Base-by-base conservation (phyloP, 2,113 vertebrate species). In the Taurulus bubalis region DNA sequence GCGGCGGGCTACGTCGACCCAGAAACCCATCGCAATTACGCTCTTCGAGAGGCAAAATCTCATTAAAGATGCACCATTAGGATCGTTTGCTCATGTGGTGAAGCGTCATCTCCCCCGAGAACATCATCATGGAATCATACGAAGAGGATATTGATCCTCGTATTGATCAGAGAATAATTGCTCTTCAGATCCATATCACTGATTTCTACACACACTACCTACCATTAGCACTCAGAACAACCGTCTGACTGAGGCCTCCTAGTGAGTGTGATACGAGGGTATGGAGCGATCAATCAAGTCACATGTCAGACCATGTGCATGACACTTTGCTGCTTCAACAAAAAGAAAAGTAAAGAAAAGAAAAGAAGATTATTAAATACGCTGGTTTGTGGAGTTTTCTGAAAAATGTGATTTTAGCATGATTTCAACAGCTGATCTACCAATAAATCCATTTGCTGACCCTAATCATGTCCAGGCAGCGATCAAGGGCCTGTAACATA, bases 11-110 rank as follows among this genome's bases (percentile, higher is more conserved):
- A 64, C 18, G 42, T 28, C 66, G 32, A 68, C 32, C 79, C 42
- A 76, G 56, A 83, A 74, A 83, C 51, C 40, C 24, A 30, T 47
- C 2, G 2, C 34, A 82, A 66, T 80, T 68, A 28, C 11, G 26
- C 40, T 58, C 5, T 14, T 34, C n/a, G 64, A 51, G 12, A 70
- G 15, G 5, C 49, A 55, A 38, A 62, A 45, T 40, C 62, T 64
- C 38, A 65, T 68, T 65, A 55, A 73, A 55, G 70, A 77, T 20
- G 6, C 53, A 64, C 8, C 18, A 32, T 20, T 36, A n/a, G 4
- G 14, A 60, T 34, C 10, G 6, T 71, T 75, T 58, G 63, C 51
- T 59, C 66, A 22, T 74, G 56, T 42, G 69, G 62, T 62, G 45
- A 8, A 34, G 58, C 40, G 24, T 58, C 49, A 15, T 77, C 40